Evolutionary conservation across 2,113 vertebrate genomes (phyloP), one percentile per base, ranked within the genome.

Genomic region (Danionella cerebrum): DNA sequence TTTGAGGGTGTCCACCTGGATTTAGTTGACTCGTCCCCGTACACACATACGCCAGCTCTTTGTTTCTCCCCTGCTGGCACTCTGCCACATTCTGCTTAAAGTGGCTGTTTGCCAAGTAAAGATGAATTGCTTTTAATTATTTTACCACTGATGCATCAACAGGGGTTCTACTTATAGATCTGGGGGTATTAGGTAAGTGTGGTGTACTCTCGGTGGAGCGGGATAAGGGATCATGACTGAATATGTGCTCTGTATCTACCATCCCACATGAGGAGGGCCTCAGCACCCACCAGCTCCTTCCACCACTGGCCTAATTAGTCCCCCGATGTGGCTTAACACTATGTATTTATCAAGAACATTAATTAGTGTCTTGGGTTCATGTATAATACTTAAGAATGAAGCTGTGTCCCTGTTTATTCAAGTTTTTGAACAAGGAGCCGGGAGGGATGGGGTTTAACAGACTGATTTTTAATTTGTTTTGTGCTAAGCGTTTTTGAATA

Each of bases 271-370:
- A 83, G 68, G 78, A 52, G 59, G 50, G 42, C 39, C 22, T 71
- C 60, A 78, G 76, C 78, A 78, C 80, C 76, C 65, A 84, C 78
- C 58, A 70, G 69, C 79, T 85, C 79, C 59, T 65, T 79, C 80
- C 72, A 81, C 80, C 74, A 16, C 55, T 82, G 70, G 75, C 85
- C 81, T 92, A 91, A 90, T 92, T 90, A 89, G 78, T 90, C 87
- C 84, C 88, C 72, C 55, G 84, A 63, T 75, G 80, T 74, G 52
- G 71, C 78, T 69, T 86, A 84, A 81, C 73, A 45, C 77, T 67
- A 77, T 48, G 63, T 87, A 87, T 89, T 86, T 82, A 89, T 89
- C 84, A 88, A 74, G 67, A 77, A 83, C 84, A 84, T 87, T 83
- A 88, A 89, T 89, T 89, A 87, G 77, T 72, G 75, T 67, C 76